Evolutionary conservation across 2,113 vertebrate species (phyloP).

Genomic region (Anser brachyrhynchus): DNA sequence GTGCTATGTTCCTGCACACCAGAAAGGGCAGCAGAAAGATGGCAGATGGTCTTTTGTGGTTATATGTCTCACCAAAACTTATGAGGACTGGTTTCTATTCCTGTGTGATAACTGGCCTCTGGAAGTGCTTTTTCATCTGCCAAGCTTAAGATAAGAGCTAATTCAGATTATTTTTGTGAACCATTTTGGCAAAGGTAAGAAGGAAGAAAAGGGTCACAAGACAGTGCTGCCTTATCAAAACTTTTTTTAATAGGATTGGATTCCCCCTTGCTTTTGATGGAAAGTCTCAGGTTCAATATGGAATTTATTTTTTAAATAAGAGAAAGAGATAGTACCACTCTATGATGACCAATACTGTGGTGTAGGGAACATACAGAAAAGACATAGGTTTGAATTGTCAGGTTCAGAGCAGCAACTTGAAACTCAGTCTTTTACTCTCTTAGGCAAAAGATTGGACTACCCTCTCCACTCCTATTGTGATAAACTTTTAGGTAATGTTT

Average conservation of each 20-base stretch:
- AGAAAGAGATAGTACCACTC: not conserved
- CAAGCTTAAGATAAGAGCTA: not conserved
- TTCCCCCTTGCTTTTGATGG: not conserved
- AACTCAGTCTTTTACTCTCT: not conserved
- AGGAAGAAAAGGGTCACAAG: not conserved
- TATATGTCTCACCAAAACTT: not conserved
- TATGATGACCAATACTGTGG: not conserved
- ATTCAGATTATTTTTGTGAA: slow-evolving; percentile 2
- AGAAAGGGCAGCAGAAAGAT: not conserved
- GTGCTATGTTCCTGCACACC: not conserved
- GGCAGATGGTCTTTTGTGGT: not conserved
- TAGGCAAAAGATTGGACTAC: not conserved
- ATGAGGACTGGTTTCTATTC: not conserved
- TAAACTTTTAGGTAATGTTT: not conserved
- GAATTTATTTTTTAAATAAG: not conserved
- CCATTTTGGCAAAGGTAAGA: not conserved
- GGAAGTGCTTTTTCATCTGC: slow-evolving; percentile 9
- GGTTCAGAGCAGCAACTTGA: not conserved
- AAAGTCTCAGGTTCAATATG: not conserved
- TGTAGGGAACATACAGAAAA: not conserved
- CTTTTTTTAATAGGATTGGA: not conserved
- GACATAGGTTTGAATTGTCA: not conserved
- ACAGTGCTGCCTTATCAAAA: not conserved
- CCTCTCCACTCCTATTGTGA: not conserved
- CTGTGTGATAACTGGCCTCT: not conserved